Percentiles rank a stretch among this genome's conserved stretches.
Evolutionary conservation across 2,888 invertebrate genomes (phyloP).

Genomic region (Nemapogon koenigi): DNA sequence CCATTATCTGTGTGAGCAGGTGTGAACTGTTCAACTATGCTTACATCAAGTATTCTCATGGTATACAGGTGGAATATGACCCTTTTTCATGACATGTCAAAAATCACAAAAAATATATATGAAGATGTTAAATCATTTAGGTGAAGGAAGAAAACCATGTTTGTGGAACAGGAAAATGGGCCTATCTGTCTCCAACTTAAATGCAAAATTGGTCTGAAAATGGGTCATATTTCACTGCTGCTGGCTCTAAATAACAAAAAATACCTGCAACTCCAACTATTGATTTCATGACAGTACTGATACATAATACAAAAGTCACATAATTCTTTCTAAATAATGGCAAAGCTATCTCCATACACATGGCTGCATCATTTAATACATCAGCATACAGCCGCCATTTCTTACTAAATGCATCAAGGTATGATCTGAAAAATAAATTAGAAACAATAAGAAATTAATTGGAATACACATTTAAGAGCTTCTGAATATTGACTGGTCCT

Average conservation of each 20-base stretch:
- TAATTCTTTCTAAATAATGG: constrained; percentile 71
- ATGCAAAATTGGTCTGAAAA: too few relatives aligned
- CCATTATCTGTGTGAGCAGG: too few relatives aligned
- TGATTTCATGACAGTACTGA: constrained; percentile 79
- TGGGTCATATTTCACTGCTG: too few relatives aligned
- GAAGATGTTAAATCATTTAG: not conserved
- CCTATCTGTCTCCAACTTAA: not conserved
- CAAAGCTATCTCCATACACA: constrained; percentile 84
- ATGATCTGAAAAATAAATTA: constrained; percentile 49
- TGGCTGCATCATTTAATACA: constrained; percentile 87
- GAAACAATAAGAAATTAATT: too few relatives aligned
- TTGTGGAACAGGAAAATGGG: not conserved
- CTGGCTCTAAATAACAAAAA: constrained; percentile 37
- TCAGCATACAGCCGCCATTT: constrained; percentile 96
- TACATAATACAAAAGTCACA: constrained; percentile 69
- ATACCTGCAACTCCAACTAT: constrained; percentile 89
- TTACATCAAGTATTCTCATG: too few relatives aligned
- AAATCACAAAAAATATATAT: not conserved
- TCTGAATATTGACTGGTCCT: too few relatives aligned
- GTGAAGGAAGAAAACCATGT: not conserved
- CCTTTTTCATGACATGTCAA: too few relatives aligned
- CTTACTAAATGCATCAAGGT: constrained; percentile 90
- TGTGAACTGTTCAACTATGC: too few relatives aligned
- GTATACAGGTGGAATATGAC: too few relatives aligned
- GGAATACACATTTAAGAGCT: too few relatives aligned